Conservation (phyloP, 2,888 invertebrate genomes). For the Catocala fraxini region DNA sequence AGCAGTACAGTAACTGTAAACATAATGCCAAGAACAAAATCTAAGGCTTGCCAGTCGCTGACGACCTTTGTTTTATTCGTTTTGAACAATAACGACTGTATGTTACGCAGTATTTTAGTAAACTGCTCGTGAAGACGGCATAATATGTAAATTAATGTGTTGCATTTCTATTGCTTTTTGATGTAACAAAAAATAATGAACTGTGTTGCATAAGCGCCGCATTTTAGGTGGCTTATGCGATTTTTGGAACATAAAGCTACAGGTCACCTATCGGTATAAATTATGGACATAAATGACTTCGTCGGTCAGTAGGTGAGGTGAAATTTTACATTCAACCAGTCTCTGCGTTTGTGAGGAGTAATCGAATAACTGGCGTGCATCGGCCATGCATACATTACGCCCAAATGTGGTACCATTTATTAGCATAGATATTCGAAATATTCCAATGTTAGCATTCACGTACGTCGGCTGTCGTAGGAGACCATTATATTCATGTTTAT, state of each 20-base stretch:
- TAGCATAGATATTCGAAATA: constrained; percentile 68
- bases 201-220: constrained; percentile 38
- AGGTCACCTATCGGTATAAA: constrained; percentile 34
- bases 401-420: constrained; percentile 58
- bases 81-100: constrained; percentile 28
- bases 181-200: constrained; percentile 22
- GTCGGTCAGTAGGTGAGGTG: constrained; percentile 46
- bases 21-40: constrained; percentile 30
- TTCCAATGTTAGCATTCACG: constrained; percentile 37
- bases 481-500: background rate
- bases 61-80: constrained; percentile 27
- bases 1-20: constrained; percentile 14
- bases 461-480: constrained; percentile 12
- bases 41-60: constrained; percentile 28
- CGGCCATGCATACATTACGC: constrained; percentile 67
- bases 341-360: constrained; percentile 45
- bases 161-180: constrained; percentile 21
- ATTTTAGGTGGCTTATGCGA: constrained; percentile 11
- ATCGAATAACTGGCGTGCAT: constrained; percentile 56
- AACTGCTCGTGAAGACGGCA: constrained; percentile 36
- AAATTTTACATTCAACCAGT: constrained; percentile 58
- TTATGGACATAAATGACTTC: constrained; percentile 36
- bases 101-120: constrained; percentile 29
- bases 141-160: constrained; percentile 38
- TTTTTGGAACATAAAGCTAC: constrained; percentile 33